A percentile compares a stretch with the other conserved stretches of the same genome.
Evolutionary conservation across 53 echinoderm and acorn worm genomes (phyloP).

Genomic region (Hippasteria phrygiana): DNA sequence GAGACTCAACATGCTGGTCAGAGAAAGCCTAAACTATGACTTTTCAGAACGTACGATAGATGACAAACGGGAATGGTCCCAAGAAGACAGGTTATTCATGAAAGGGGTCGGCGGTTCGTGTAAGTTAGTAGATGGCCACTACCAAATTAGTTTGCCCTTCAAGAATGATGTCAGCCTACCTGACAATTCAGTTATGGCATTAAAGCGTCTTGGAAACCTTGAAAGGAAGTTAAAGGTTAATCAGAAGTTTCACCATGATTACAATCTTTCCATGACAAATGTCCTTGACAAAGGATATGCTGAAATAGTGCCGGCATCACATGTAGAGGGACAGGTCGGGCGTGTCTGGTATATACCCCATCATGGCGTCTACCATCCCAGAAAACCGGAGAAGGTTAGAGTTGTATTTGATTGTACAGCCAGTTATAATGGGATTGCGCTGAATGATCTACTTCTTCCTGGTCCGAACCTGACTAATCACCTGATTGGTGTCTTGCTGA

Average conservation of each 20-base stretch:
- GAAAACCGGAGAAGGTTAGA: constrained; percentile 32
- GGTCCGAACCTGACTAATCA: constrained; percentile 57
- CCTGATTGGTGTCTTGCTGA: constrained; percentile 37
- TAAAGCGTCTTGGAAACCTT: not conserved
- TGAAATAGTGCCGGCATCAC: constrained; percentile 55
- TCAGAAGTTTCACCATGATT: constrained; percentile 8
- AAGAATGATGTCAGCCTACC: constrained; percentile 46
- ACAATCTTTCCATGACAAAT: constrained; percentile 27
- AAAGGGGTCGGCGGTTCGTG: constrained; percentile 14
- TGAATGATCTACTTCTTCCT: constrained; percentile 42
- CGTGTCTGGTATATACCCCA: constrained; percentile 45
- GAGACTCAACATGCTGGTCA: constrained; percentile 25
- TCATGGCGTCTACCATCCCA: constrained; percentile 55
- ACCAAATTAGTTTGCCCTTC: constrained; percentile 62
- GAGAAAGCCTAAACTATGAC: constrained; percentile 60
- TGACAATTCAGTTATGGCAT: constrained; percentile 38
- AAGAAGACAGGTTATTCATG: constrained; percentile 67
- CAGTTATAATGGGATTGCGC: constrained; percentile 31
- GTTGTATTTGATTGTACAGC: constrained; percentile 54
- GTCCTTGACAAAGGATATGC: constrained; percentile 64
- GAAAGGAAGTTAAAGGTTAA: not conserved
- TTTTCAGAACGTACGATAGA: constrained; percentile 65
- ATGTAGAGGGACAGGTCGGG: constrained; percentile 21
- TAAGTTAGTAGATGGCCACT: constrained; percentile 64
- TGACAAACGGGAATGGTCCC: constrained; percentile 70